phyloP scores from a whole-genome alignment of 1,140 invertebrate genomes.

The Anadara kagoshimensis region DNA sequence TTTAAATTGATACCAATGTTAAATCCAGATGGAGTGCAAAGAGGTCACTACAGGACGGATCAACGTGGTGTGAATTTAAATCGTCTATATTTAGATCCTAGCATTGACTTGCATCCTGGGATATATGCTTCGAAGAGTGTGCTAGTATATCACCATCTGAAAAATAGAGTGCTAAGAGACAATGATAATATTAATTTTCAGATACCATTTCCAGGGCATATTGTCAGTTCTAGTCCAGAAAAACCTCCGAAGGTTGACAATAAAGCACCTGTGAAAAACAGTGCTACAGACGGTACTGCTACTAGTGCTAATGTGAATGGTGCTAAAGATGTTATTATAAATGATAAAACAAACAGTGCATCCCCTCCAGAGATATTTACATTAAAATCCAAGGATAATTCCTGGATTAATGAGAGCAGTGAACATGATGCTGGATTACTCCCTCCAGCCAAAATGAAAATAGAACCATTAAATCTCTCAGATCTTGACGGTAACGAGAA shows the following conservation, averaged over 20 bases:
- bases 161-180: slow-evolving; percentile 53
- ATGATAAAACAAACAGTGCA: slow-evolving; percentile 20
- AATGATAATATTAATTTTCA: slow-evolving; percentile 46
- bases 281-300: neutral
- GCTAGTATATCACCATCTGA: slow-evolving; percentile 72
- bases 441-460: slow-evolving; percentile 37
- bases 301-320: slow-evolving; percentile 17
- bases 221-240: slow-evolving; percentile 45
- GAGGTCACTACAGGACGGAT: slow-evolving; percentile 92
- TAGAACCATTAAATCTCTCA: slow-evolving; percentile 63
- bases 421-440: slow-evolving; percentile 34
- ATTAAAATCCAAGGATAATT: slow-evolving; percentile 31
- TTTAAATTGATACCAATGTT: slow-evolving; percentile 95
- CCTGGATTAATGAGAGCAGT: slow-evolving; percentile 28
- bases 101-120: slow-evolving; percentile 68
- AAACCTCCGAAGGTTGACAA: slow-evolving; percentile 1
- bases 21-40: slow-evolving; percentile 94
- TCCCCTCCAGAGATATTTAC: slow-evolving; percentile 25
- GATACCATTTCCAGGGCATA: slow-evolving; percentile 58
- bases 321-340: slow-evolving; percentile 20
- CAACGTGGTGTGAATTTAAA: slow-evolving; percentile 78
- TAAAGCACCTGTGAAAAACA: slow-evolving; percentile 4
- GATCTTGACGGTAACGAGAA: slow-evolving; percentile 47
- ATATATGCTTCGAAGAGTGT: slow-evolving; percentile 74
- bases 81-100: slow-evolving; percentile 72